A percentile compares a stretch with the other conserved stretches of the same genome.
Evolutionary conservation across 2,888 invertebrate genomes (phyloP).

Genomic region (Ennomos quercinarius): DNA sequence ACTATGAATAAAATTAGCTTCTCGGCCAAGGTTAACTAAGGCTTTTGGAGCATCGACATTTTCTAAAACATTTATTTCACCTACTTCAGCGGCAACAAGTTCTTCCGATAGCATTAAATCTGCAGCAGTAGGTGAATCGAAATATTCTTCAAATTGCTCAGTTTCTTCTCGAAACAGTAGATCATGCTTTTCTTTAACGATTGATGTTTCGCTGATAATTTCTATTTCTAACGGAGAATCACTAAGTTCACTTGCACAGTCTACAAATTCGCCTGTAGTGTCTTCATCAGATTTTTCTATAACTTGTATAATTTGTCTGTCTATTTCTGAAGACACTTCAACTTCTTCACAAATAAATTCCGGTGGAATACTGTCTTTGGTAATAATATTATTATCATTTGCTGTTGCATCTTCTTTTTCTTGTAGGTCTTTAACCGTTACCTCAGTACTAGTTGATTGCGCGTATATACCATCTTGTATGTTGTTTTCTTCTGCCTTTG

Average conservation of each 20-base stretch:
- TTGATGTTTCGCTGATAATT: not conserved
- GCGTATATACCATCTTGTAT: not conserved
- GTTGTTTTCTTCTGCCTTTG: not conserved
- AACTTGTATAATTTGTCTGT: not conserved
- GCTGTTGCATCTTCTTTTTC: conserved; percentile 1
- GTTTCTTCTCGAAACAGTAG: not conserved
- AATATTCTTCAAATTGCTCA: conserved; percentile 19
- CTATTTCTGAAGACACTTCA: not conserved
- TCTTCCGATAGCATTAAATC: not conserved
- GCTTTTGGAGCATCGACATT: not conserved
- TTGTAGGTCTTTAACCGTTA: no score
- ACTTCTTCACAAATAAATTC: not conserved
- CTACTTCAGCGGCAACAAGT: not conserved
- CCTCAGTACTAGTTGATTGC: no score
- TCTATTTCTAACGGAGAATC: not conserved
- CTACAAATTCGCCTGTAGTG: conserved; percentile 16
- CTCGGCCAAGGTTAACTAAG: no score
- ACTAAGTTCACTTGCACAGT: conserved; percentile 16
- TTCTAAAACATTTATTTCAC: not conserved
- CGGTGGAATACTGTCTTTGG: not conserved
- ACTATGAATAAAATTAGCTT: conserved; percentile 4
- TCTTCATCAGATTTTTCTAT: conserved; percentile 5
- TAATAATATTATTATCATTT: conserved; percentile 6
- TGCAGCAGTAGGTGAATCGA: conserved; percentile 4
- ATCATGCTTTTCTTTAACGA: not conserved